phyloP scores from a whole-genome alignment of 2,797 vertebrate species.

The Neopelma chrysocephalum region DNA sequence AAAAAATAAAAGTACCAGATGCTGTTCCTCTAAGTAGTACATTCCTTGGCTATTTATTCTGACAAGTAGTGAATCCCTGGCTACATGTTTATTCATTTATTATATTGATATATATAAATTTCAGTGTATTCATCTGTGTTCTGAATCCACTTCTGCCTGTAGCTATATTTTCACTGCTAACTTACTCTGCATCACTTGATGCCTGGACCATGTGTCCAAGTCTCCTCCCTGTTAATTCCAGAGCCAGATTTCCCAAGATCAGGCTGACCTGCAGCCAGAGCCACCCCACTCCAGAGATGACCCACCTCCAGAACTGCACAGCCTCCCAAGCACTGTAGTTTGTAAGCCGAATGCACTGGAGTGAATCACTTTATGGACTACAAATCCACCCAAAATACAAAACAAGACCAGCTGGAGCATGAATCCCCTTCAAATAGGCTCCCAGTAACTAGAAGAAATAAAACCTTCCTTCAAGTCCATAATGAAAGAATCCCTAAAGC shows the following conservation, averaged over 20 bases:
- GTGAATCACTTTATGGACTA: background rate
- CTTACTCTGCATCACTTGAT: background rate
- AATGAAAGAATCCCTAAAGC: fast-evolving
- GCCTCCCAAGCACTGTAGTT: background rate
- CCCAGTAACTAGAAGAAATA: background rate
- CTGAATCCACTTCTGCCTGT: background rate
- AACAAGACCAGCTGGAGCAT: background rate
- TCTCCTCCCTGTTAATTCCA: background rate
- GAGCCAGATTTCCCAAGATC: background rate
- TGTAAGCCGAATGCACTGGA: fast-evolving
- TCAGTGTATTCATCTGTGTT: background rate
- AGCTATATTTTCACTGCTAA: background rate
- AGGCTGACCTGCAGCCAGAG: background rate
- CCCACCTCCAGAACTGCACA: fast-evolving
- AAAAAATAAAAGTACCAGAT: background rate
- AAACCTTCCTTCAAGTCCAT: background rate
- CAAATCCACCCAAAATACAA: background rate
- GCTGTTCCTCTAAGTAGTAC: background rate
- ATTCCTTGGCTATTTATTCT: background rate
- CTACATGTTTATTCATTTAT: background rate
- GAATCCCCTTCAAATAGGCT: background rate
- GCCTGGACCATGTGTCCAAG: fast-evolving
- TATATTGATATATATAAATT: background rate
- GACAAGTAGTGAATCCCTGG: background rate
- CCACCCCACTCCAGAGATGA: background rate